Evolutionary conservation across 2,113 vertebrate species (phyloP).

Genomic region (Gasterosteus aculeatus): DNA sequence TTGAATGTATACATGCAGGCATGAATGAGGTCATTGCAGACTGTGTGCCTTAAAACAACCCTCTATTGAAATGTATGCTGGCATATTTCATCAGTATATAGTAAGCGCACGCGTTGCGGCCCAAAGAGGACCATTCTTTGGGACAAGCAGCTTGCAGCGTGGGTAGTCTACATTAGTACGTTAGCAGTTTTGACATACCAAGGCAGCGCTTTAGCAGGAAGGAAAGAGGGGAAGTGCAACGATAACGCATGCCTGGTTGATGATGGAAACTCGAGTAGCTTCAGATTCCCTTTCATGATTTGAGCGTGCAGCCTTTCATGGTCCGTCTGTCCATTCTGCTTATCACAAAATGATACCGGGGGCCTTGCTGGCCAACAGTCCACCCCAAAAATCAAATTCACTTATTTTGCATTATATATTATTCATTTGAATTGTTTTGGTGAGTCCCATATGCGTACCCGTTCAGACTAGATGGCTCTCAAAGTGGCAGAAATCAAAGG

Average conservation of each 20-base stretch:
- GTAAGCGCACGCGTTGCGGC: neutral
- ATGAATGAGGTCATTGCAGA: neutral
- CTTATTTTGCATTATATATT: no score
- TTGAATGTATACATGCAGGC: neutral
- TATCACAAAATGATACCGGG: neutral
- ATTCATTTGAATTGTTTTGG: no score
- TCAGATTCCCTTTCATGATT: neutral
- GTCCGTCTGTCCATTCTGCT: neutral
- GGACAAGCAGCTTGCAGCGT: slow-evolving; percentile 2
- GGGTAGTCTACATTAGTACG: slow-evolving; percentile 17
- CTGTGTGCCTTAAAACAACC: neutral
- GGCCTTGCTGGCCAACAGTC: neutral
- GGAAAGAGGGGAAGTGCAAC: neutral
- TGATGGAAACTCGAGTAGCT: slow-evolving; percentile 6
- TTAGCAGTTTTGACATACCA: slow-evolving; percentile 23
- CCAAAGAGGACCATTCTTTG: neutral
- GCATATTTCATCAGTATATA: neutral
- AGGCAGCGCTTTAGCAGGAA: slow-evolving; percentile 12
- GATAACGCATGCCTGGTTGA: neutral
- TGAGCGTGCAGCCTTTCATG: neutral
- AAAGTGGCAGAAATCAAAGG: no score
- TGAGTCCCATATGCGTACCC: no score
- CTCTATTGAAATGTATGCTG: neutral
- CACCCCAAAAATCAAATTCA: no score
- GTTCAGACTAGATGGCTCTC: no score